A percentile compares a stretch with the other conserved stretches of the same genome.
Evolutionary conservation across 2,113 vertebrate species (phyloP).

Genomic region (Hiodon tergisus): DNA sequence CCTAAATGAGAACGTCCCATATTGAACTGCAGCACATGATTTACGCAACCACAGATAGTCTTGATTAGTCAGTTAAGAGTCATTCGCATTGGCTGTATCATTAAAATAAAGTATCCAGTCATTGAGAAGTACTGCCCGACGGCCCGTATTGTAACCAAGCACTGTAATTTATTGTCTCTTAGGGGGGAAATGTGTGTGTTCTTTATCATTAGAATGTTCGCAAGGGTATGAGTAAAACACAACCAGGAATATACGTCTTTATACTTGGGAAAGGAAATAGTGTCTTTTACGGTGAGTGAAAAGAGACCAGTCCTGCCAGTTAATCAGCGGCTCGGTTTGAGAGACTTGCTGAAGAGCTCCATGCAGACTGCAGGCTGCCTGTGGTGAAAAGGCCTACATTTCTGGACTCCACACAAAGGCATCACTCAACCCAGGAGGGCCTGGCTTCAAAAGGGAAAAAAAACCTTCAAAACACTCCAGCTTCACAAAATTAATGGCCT

Average conservation of each 20-base stretch:
- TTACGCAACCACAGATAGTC: too few relatives aligned
- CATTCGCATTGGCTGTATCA: not conserved
- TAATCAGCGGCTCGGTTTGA: conserved; percentile 26
- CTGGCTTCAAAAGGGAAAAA: conserved; percentile 53
- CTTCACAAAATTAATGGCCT: conserved; percentile 64
- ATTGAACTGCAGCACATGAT: too few relatives aligned
- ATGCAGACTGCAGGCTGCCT: conserved; percentile 16
- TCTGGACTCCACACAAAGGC: conserved; percentile 60
- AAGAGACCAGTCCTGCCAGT: conserved; percentile 20
- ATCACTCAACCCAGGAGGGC: conserved; percentile 61
- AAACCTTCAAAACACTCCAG: conserved; percentile 61
- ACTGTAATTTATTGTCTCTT: not conserved
- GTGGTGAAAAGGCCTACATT: conserved; percentile 33
- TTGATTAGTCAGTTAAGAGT: too few relatives aligned
- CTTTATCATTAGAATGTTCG: not conserved
- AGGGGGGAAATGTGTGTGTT: not conserved
- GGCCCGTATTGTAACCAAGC: not conserved
- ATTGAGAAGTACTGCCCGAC: not conserved
- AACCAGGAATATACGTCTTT: not conserved
- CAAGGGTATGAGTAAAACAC: not conserved
- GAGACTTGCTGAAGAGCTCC: conserved; percentile 16
- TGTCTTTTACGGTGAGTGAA: conserved; percentile 24
- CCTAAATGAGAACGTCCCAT: too few relatives aligned
- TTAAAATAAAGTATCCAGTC: too few relatives aligned
- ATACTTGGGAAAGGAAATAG: conserved; percentile 19